Evolutionary conservation across 2,113 vertebrate genomes (phyloP), one percentile per base, ranked within the genome.

Genomic region (Haemorhous mexicanus): DNA sequence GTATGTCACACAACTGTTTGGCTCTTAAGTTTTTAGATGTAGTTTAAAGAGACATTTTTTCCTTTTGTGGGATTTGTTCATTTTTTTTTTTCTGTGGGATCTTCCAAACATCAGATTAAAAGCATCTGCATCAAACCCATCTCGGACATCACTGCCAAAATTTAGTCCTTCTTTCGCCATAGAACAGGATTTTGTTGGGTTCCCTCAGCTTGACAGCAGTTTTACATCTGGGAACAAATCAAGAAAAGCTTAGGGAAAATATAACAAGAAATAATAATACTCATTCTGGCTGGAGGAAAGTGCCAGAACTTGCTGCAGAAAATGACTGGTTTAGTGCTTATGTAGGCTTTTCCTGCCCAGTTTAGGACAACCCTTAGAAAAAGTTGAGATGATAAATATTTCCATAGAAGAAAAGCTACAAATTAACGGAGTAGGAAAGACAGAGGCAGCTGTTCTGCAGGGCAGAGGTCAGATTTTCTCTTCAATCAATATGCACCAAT

Each of bases 101-200:
- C 67, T 89, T 95, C 53, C 24, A 33, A 95, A 61, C 7, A 74
- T 7, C 46, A 76, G 56, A 94, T 94, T 92, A 85, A 95, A 96
- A 93, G 50, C 70, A 83, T 83, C 59, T 83, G 87, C 55, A 90
- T 59, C 43, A 89, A 94, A 80, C 39, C 20, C 43, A 46, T 58
- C 33, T 73, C 2, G n/a, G 82, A 39, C 37, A 66, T 30, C 66
- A 46, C n/a, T 95, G 67, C 37, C 82, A 89, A 68, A 2, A 3
- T 50, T 90, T 52, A 63, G 32, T 37, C 76, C 74, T 86, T 86
- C 26, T 20, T n/a, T 82, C 10, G 4, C 55, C 56, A 59, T 5
- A 69, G 47, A 93, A 43, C 28, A 83, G 46, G 43, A 32, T 35
- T 93, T 89, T 90, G 66, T 70, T 0, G 0, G 47, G 35, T n/a